phyloP scores from a whole-genome alignment of 2,888 invertebrate genomes.

The Orthosia cruda region DNA sequence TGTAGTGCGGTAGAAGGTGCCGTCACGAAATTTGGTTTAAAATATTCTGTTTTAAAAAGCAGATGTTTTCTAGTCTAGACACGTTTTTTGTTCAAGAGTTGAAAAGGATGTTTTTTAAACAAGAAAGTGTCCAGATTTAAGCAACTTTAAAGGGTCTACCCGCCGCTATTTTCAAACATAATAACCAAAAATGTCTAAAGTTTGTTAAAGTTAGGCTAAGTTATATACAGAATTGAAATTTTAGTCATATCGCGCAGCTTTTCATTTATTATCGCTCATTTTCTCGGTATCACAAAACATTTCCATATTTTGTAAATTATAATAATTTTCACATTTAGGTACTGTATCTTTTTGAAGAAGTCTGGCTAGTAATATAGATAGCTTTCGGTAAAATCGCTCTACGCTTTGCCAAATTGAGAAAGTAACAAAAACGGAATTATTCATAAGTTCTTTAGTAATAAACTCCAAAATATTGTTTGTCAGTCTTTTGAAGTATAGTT shows the following conservation, averaged over 20 bases:
- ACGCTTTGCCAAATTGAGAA: slow-evolving; percentile 54
- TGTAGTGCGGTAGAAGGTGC: slow-evolving; percentile 11
- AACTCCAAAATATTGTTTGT: slow-evolving; percentile 40
- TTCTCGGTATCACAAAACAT: slow-evolving; percentile 58
- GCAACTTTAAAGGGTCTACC: not conserved
- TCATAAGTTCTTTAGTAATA: slow-evolving; percentile 55
- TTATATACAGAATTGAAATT: slow-evolving; percentile 61
- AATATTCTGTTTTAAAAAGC: not conserved
- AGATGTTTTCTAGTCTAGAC: not conserved
- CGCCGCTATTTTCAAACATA: slow-evolving; percentile 39
- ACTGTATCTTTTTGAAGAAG: slow-evolving; percentile 57
- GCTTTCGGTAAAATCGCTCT: slow-evolving; percentile 51
- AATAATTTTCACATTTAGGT: slow-evolving; percentile 77
- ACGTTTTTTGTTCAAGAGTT: not conserved
- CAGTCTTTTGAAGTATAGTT: slow-evolving; percentile 20
- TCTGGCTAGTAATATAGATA: slow-evolving; percentile 54
- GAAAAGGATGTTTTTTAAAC: slow-evolving; percentile 5
- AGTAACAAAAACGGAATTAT: slow-evolving; percentile 62
- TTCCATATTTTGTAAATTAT: slow-evolving; percentile 73
- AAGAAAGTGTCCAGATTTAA: slow-evolving; percentile 20
- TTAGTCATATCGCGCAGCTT: slow-evolving; percentile 47
- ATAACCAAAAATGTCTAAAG: slow-evolving; percentile 38
- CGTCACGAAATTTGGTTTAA: not conserved
- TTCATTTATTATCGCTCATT: slow-evolving; percentile 60
- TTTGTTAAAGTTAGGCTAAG: slow-evolving; percentile 35